Percentiles rank a stretch among this genome's conserved stretches.
These are phyloP conservation scores for Colossoma macropomum DNA, from an alignment of 2,113 vertebrate species.

Conservation along the genomic window DNA sequence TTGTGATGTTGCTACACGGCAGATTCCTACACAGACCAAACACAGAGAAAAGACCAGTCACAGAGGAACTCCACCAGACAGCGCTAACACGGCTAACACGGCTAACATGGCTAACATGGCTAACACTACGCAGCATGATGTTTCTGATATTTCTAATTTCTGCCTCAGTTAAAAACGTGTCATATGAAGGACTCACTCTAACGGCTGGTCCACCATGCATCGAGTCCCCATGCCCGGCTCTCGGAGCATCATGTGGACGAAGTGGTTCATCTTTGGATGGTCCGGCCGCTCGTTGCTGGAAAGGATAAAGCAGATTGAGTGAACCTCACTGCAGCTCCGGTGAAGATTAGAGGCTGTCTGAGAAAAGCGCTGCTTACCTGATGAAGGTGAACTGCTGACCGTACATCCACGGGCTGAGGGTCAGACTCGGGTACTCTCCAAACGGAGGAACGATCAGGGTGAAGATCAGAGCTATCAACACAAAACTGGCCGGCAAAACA, in stretches of 20 bases:
- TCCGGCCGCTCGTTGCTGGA: conserved; percentile 87
- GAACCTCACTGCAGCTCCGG: background rate
- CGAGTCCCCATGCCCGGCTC: conserved; percentile 91
- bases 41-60: background rate
- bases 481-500: conserved; percentile 89
- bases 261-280: conserved; percentile 76
- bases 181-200: conserved; percentile 78
- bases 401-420: conserved; percentile 94
- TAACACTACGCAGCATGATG: no score
- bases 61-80: no score
- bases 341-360: background rate
- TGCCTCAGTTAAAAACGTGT: no score
- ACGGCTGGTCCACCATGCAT: conserved; percentile 85
- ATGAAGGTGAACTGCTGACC: conserved; percentile 92
- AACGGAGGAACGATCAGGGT: conserved; percentile 91
- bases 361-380: conserved; percentile 77
- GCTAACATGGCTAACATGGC: no score
- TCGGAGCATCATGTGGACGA: conserved; percentile 82
- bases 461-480: conserved; percentile 88
- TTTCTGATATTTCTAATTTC: no score
- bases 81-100: no score
- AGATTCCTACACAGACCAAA: conserved; percentile 58
- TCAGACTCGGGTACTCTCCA: conserved; percentile 91
- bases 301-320: conserved; percentile 9
- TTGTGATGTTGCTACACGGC: conserved; percentile 77